Conservation (phyloP, 2,113 vertebrate species). For the Cavia aperea region DNA sequence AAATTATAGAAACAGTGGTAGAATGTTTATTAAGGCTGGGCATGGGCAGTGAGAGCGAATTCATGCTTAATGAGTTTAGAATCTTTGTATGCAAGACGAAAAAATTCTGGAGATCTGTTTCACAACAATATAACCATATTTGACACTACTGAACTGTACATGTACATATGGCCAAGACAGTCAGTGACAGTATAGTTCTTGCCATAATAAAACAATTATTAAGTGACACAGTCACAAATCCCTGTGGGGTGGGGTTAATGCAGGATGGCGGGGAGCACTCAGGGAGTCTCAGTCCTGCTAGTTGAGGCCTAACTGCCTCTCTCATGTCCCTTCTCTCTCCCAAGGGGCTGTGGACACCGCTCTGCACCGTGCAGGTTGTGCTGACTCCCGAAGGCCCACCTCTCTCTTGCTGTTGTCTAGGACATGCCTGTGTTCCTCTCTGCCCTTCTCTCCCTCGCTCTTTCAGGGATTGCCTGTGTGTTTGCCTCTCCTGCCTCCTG, state of each 20-base stretch:
- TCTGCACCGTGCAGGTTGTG: neutral
- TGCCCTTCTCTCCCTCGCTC: no score
- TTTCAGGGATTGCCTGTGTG: neutral
- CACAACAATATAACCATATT: neutral
- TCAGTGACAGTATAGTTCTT: neutral
- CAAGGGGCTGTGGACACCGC: accelerated
- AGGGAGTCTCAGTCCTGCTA: neutral
- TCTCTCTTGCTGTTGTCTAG: neutral
- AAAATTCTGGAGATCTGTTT: neutral
- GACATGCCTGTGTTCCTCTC: neutral
- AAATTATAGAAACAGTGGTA: neutral
- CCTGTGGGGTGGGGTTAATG: neutral
- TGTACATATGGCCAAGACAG: no score
- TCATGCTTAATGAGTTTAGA: neutral
- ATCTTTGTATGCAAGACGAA: neutral
- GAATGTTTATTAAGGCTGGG: neutral
- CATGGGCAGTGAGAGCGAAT: neutral
- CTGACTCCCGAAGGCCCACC: neutral
- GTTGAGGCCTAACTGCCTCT: neutral
- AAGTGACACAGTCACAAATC: neutral
- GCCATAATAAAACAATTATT: neutral
- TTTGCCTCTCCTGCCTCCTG: neutral
- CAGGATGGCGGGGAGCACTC: neutral
- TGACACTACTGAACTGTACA: neutral
- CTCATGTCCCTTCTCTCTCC: neutral